Evolutionary conservation across 2,113 vertebrate species (phyloP).

Genomic region (Erinaceus europaeus): DNA sequence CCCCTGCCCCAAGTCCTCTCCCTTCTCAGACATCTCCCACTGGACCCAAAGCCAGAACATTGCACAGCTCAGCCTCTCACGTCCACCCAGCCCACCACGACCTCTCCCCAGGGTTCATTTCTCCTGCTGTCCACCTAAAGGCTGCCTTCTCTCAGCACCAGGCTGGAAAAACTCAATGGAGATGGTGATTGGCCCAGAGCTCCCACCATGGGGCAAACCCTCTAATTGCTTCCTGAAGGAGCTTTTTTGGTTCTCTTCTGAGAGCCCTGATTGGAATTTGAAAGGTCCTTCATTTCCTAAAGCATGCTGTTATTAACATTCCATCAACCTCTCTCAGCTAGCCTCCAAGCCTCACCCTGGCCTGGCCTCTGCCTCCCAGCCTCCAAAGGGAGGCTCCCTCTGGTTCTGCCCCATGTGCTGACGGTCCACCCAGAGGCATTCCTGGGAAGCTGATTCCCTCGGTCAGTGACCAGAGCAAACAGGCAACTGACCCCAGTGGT

Average conservation of each 20-base stretch:
- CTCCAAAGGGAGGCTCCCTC: too few relatives aligned
- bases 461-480: too few relatives aligned
- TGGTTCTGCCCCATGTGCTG: too few relatives aligned
- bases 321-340: background rate
- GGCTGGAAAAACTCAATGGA: background rate
- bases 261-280: conserved; percentile 33
- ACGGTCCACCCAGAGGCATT: background rate
- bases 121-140: too few relatives aligned
- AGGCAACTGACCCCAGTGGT: too few relatives aligned
- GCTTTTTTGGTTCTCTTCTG: background rate
- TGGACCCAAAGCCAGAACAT: too few relatives aligned
- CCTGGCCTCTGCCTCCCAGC: background rate
- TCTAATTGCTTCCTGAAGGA: conserved; percentile 42
- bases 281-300: conserved; percentile 26
- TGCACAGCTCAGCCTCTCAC: too few relatives aligned
- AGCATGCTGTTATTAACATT: conserved; percentile 6
- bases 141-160: background rate
- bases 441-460: too few relatives aligned
- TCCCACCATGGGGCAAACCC: background rate
- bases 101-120: too few relatives aligned
- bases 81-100: too few relatives aligned
- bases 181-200: background rate
- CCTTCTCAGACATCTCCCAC: too few relatives aligned
- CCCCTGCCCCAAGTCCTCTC: too few relatives aligned
- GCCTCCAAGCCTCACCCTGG: background rate